Evolutionary conservation across 1,140 invertebrate species (phyloP).

Genomic region (Psilanteris sp.): DNA sequence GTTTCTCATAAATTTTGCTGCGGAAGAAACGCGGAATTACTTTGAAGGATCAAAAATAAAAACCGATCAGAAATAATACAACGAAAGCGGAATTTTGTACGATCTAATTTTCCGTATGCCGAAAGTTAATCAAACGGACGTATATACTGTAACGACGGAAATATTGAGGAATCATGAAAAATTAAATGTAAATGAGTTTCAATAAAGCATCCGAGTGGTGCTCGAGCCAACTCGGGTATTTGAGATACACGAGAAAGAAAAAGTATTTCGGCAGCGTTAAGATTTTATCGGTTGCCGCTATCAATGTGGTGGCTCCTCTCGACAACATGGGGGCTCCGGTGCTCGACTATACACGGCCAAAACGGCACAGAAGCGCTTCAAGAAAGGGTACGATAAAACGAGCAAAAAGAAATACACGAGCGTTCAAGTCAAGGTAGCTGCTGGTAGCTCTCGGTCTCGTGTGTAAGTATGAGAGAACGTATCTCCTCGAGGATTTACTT

Average conservation of each 20-base stretch:
- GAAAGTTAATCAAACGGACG: too few relatives aligned
- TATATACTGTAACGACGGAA: too few relatives aligned
- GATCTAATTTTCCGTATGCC: too few relatives aligned
- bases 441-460: conserved; percentile 31
- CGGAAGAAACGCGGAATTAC: too few relatives aligned
- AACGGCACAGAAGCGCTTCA: conserved; percentile 43
- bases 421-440: conserved; percentile 53
- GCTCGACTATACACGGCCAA: conserved; percentile 33
- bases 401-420: conserved; percentile 47
- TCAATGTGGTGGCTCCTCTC: conserved; percentile 53
- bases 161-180: conserved; percentile 40
- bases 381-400: conserved; percentile 46
- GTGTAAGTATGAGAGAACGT: conserved; percentile 25
- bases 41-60: too few relatives aligned
- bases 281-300: conserved; percentile 49
- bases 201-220: conserved; percentile 43
- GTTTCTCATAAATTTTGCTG: too few relatives aligned
- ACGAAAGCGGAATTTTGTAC: too few relatives aligned
- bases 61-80: too few relatives aligned
- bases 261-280: conserved; percentile 57
- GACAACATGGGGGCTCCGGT: conserved; percentile 48
- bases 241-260: conserved; percentile 46
- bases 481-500: conserved; percentile 26
- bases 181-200: conserved; percentile 50
- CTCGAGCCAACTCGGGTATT: conserved; percentile 46